Evolutionary conservation across 2,113 vertebrate species (phyloP).

Genomic region (Candoia aspera): DNA sequence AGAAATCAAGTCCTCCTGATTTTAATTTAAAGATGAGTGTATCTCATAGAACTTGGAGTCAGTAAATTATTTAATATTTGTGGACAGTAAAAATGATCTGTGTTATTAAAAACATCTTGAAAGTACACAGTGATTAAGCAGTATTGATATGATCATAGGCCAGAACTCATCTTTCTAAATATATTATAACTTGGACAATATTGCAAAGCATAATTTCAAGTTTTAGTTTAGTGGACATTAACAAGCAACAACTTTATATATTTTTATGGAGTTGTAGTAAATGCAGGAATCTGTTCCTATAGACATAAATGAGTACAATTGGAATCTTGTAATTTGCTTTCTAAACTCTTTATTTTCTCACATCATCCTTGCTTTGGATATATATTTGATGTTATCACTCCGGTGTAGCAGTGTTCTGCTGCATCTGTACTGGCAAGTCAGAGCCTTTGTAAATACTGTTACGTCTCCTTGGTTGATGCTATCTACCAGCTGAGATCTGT

Average conservation of each 20-base stretch:
- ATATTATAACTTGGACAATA: background rate
- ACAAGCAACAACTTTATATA: background rate
- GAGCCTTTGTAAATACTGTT: background rate
- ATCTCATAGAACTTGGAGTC: background rate
- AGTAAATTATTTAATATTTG: background rate
- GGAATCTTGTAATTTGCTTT: background rate
- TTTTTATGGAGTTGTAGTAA: background rate
- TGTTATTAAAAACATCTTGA: background rate
- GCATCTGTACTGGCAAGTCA: background rate
- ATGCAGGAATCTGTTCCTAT: background rate
- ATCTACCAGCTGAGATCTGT: background rate
- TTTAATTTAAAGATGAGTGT: background rate
- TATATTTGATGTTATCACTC: background rate
- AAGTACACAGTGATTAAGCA: background rate
- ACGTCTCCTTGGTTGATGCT: background rate
- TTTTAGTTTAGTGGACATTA: background rate
- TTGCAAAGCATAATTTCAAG: background rate
- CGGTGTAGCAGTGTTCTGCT: background rate
- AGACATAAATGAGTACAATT: too few species aligned
- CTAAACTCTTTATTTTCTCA: background rate
- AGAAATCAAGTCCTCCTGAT: background rate
- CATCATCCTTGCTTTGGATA: background rate
- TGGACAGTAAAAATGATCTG: background rate
- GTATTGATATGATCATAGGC: background rate
- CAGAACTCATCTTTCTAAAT: background rate